Conservation (phyloP, 1,140 invertebrate species). For the Ephestia elutella region DNA sequence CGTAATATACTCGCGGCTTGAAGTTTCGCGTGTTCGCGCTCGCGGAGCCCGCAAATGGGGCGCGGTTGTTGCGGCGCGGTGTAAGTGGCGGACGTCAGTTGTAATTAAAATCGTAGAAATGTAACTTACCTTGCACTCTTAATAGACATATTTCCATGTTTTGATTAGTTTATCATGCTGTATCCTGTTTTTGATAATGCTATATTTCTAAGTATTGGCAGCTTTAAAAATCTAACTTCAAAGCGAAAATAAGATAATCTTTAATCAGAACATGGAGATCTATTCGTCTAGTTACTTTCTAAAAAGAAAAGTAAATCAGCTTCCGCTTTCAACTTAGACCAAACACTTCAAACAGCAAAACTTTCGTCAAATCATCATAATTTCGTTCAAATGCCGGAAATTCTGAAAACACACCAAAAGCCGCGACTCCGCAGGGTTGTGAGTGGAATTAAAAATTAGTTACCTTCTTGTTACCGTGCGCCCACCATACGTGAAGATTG, state of each 20-base stretch:
- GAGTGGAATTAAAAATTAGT: conserved; percentile 12
- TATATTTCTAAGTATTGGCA: too few species aligned
- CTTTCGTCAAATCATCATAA: conserved; percentile 15
- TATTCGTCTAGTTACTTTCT: too few species aligned
- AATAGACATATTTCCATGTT: too few species aligned
- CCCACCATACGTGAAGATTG: neutral
- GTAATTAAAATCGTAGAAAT: too few species aligned
- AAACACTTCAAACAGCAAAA: neutral
- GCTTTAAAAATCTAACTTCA: too few species aligned
- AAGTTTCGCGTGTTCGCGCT: conserved; percentile 11
- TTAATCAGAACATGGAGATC: too few species aligned
- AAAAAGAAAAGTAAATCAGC: neutral
- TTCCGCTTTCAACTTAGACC: neutral
- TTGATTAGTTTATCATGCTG: too few species aligned
- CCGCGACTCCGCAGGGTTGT: neutral
- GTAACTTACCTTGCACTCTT: too few species aligned
- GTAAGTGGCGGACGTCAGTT: conserved; percentile 14
- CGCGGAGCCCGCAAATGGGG: conserved; percentile 15
- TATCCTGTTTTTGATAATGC: too few species aligned
- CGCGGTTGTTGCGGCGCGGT: conserved; percentile 13
- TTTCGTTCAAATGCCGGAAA: conserved; percentile 12
- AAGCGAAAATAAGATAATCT: too few species aligned
- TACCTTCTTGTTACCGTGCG: neutral
- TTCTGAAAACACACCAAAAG: conserved; percentile 7
- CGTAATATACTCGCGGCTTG: neutral